These are phyloP conservation scores for Oikopleura dioica DNA, from an alignment of 23 tunicate genomes.

Conservation along the genomic window DNA sequence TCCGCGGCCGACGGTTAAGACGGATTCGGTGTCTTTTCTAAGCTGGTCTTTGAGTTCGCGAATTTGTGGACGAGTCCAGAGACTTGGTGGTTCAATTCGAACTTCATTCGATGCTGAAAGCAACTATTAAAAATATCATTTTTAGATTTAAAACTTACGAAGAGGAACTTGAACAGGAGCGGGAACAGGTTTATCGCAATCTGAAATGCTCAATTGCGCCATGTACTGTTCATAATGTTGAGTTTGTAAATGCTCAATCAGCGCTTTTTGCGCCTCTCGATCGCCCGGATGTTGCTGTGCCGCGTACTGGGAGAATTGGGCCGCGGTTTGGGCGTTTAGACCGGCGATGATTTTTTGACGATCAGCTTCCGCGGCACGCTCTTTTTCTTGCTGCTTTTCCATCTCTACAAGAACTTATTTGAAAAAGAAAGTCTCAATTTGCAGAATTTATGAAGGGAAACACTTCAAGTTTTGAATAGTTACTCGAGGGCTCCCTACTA, in stretches of 20 bases:
- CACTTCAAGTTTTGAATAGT: too few species aligned
- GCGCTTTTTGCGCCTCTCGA: conserved; percentile 47
- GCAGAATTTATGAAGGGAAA: not conserved
- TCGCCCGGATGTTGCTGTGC: conserved; percentile 92
- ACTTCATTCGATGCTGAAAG: conserved; percentile 16
- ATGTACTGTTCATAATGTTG: conserved; percentile 96
- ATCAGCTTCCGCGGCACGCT: too few species aligned
- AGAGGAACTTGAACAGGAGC: not conserved
- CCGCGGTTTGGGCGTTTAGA: conserved; percentile 73
- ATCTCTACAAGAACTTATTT: too few species aligned
- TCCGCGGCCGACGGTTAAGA: conserved; percentile 62
- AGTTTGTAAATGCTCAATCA: conserved; percentile 58
- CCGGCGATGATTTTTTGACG: conserved; percentile 86
- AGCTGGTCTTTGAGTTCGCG: conserved; percentile 73
- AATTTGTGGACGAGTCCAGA: conserved; percentile 90
- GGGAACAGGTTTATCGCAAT: not conserved
- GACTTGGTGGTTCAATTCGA: conserved; percentile 45
- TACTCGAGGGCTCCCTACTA: too few species aligned
- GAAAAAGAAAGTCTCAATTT: not conserved
- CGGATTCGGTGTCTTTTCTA: conserved; percentile 84
- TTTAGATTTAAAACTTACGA: not conserved
- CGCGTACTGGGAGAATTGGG: conserved; percentile 85
- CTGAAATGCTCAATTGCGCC: conserved; percentile 1
- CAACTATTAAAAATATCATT: not conserved
- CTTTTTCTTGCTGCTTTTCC: not conserved